phyloP scores from a whole-genome alignment of 2,113 vertebrate genomes.

The Oostethus manadensis region DNA sequence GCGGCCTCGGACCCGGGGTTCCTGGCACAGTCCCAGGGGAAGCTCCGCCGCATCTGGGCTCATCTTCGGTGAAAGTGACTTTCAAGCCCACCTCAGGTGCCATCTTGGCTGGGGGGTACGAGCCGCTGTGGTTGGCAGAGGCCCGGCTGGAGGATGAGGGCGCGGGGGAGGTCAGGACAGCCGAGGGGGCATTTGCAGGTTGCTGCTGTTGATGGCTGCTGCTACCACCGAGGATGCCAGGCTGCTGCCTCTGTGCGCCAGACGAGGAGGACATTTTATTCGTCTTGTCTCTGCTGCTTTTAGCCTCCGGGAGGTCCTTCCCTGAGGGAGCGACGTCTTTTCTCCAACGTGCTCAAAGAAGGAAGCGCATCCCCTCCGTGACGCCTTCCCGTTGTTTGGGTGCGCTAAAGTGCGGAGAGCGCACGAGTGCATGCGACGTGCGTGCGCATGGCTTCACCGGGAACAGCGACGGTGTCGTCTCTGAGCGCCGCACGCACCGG shows the following conservation, averaged over 20 bases:
- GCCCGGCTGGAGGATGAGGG: slow-evolving; percentile 34
- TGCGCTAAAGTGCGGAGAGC: slow-evolving; percentile 10
- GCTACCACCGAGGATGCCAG: slow-evolving; percentile 44
- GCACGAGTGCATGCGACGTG: slow-evolving; percentile 15
- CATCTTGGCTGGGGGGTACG: slow-evolving; percentile 53
- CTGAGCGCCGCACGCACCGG: slow-evolving; percentile 65
- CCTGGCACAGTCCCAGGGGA: slow-evolving; percentile 35
- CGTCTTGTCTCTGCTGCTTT: slow-evolving; percentile 13
- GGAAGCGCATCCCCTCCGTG: slow-evolving; percentile 25
- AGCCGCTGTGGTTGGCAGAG: slow-evolving; percentile 34
- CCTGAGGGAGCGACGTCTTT: slow-evolving; percentile 37
- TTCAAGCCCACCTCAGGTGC: slow-evolving; percentile 63
- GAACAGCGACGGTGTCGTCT: slow-evolving; percentile 39
- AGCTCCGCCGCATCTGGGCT: slow-evolving; percentile 36
- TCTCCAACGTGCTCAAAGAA: slow-evolving; percentile 41
- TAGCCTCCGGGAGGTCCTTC: slow-evolving; percentile 30
- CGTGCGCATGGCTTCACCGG: slow-evolving; percentile 32
- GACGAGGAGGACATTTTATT: slow-evolving; percentile 73
- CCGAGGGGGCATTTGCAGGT: slow-evolving; percentile 20
- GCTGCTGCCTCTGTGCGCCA: slow-evolving; percentile 57
- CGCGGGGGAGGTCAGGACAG: slow-evolving; percentile 28
- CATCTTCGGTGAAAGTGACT: slow-evolving; percentile 69
- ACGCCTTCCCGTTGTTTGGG: slow-evolving; percentile 23
- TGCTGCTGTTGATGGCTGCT: slow-evolving; percentile 46
- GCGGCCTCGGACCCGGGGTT: slow-evolving; percentile 64